Evolutionary conservation across 92 coral and sea anemone genomes (phyloP).

Genomic region (Paramuricea clavata): DNA sequence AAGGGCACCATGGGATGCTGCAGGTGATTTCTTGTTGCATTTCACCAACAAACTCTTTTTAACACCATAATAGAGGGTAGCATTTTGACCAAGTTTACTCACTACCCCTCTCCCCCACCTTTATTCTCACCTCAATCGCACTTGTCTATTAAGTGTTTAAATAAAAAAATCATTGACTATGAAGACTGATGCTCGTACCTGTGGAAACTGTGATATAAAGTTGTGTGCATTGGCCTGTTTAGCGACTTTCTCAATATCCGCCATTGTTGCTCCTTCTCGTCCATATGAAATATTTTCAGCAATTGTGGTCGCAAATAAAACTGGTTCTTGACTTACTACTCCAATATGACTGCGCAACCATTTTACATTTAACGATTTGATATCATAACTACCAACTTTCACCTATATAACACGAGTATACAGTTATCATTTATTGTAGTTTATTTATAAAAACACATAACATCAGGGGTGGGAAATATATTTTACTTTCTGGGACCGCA

Average conservation of each 20-base stretch:
- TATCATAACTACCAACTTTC: constrained; percentile 58
- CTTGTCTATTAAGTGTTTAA: background rate
- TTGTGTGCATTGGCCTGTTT: constrained; percentile 71
- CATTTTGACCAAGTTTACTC: no score
- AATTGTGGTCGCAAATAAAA: constrained; percentile 69
- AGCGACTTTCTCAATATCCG: constrained; percentile 61
- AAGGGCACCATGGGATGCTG: no score
- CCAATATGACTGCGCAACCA: constrained; percentile 70
- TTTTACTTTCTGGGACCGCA: no score
- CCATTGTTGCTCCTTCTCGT: constrained; percentile 65
- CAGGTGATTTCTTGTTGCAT: no score
- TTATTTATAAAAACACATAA: background rate
- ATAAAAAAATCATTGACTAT: background rate
- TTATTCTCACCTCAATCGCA: background rate
- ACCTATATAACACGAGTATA: constrained; percentile 32
- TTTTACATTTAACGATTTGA: constrained; percentile 54
- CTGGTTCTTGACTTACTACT: constrained; percentile 70
- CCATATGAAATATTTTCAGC: constrained; percentile 72
- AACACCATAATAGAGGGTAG: no score
- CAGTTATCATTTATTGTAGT: no score
- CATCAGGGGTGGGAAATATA: no score
- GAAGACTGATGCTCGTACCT: constrained; percentile 42
- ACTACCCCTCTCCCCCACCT: background rate
- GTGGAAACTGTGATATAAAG: constrained; percentile 65
- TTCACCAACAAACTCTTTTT: no score